phyloP scores from a whole-genome alignment of 2,113 vertebrate genomes.

The Ictalurus punctatus region DNA sequence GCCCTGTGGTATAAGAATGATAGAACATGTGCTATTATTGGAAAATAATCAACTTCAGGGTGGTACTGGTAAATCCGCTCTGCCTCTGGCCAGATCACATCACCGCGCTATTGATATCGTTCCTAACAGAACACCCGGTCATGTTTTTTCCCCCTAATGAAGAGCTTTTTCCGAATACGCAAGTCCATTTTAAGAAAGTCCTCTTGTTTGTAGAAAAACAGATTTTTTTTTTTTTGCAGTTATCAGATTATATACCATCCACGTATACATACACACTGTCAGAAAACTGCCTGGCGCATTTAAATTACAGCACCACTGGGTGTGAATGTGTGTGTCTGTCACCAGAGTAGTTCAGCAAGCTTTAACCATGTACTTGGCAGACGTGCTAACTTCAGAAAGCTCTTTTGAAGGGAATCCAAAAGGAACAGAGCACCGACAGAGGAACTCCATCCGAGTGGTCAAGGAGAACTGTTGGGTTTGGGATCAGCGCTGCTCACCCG shows the following conservation, averaged over 20 bases:
- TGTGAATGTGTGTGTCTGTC: slow-evolving; percentile 2
- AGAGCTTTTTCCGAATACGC: neutral
- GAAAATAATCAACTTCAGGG: no score
- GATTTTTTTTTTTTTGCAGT: neutral
- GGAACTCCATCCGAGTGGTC: slow-evolving; percentile 39
- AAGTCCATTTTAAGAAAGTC: neutral
- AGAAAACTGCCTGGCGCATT: neutral
- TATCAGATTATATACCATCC: neutral
- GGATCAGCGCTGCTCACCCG: slow-evolving; percentile 42
- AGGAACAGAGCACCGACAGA: slow-evolving; percentile 8
- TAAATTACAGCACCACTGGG: neutral
- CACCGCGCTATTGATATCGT: neutral
- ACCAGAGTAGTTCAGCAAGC: neutral
- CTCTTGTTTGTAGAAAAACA: neutral
- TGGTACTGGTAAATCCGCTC: neutral
- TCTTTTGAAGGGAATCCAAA: slow-evolving; percentile 11
- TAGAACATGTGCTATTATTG: neutral
- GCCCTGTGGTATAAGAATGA: neutral
- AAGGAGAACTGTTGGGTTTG: slow-evolving; percentile 39
- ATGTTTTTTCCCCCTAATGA: neutral
- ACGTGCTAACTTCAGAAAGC: neutral
- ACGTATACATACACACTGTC: neutral
- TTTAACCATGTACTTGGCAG: slow-evolving; percentile 10
- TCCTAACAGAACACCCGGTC: neutral
- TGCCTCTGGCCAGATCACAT: neutral